These are phyloP conservation scores for Agriopis aurantiaria DNA, from an alignment of 2,888 invertebrate species.

Conservation along the genomic window DNA sequence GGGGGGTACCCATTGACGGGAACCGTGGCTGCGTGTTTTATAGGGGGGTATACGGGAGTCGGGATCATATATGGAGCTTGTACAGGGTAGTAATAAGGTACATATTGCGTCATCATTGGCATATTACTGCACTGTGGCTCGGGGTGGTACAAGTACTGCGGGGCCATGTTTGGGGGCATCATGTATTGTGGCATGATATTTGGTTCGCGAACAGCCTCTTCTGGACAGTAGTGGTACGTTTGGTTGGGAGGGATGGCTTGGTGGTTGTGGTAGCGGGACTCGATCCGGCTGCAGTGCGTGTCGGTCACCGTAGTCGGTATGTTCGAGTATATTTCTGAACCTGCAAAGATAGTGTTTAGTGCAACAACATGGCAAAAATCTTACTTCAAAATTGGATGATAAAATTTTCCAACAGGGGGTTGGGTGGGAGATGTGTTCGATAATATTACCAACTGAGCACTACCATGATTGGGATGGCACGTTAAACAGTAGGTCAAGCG, in stretches of 20 bases:
- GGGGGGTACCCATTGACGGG: constrained; percentile 82
- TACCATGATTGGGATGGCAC: too few species aligned
- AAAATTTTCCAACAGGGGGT: too few species aligned
- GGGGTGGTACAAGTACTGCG: constrained; percentile 55
- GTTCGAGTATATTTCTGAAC: constrained; percentile 77
- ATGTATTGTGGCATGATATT: constrained; percentile 54
- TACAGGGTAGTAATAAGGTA: constrained; percentile 80
- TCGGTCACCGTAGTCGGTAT: constrained; percentile 60
- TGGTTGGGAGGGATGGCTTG: constrained; percentile 38
- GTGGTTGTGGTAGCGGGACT: constrained; percentile 55
- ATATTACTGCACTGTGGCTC: constrained; percentile 60
- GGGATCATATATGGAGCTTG: constrained; percentile 81
- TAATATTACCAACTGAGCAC: too few species aligned
- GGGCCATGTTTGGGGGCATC: constrained; percentile 56
- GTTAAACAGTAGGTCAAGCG: too few species aligned
- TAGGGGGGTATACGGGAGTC: constrained; percentile 75
- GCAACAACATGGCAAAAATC: too few species aligned
- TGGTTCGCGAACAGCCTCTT: constrained; percentile 19
- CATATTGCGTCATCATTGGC: constrained; percentile 73
- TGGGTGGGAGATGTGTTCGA: too few species aligned
- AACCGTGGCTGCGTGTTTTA: constrained; percentile 78
- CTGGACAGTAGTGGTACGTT: constrained; percentile 54
- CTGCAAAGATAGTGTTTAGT: constrained; percentile 51
- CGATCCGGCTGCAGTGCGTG: constrained; percentile 56
- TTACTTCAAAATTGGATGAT: too few species aligned